Base-by-base conservation (phyloP, 2,797 vertebrate species). In the Galago senegalensis region DNA sequence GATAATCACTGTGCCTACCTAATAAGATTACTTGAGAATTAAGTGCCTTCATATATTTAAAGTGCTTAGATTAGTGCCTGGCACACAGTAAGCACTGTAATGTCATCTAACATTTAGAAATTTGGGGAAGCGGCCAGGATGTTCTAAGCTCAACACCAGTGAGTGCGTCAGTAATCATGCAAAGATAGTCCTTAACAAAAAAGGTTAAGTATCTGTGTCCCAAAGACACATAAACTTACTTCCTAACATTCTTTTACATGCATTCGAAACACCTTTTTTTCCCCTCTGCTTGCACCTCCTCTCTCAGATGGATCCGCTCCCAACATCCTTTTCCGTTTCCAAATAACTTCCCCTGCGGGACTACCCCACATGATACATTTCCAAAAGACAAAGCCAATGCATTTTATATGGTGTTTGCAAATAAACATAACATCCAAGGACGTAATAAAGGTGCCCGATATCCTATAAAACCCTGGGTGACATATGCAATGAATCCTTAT, bases 261-360 rank as follows among this genome's bases (percentile, higher is more conserved):
- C 58, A 46, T 70, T 72, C 56, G 46, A 56, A 96, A 58, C 25
- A 73, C 53, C 4, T 34, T 49, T 31, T 40, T 81, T 72, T 77
- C 81, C 85, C 27, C 56, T 93, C 37, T 80, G 46, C 27, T 21
- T 82, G 14, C 79, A 79, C 76, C 76, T 75, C 80, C 96, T 88
- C 75, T 82, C 81, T 96, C 77, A 43, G 67, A 46, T 80, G 20
- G 69, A 17, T 97, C 95, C 58, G 31, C 73, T 95, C 92, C 85
- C 88, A 89, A 77, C 97, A 98, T 98, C 97, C 98, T 97, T 27
- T 98, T 98, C 98, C 94, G 73, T 97, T 97, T 98, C 98, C 97
- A 98, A 96, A 97, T 98, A 95, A 96, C 70, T 98, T 98, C 96
- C 97, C 87, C 58, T 97, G 12, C 91, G 88, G 92, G 86, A 84